These are phyloP conservation scores for Diloba caeruleocephala DNA, from an alignment of 2,888 invertebrate species.

Conservation along the genomic window DNA sequence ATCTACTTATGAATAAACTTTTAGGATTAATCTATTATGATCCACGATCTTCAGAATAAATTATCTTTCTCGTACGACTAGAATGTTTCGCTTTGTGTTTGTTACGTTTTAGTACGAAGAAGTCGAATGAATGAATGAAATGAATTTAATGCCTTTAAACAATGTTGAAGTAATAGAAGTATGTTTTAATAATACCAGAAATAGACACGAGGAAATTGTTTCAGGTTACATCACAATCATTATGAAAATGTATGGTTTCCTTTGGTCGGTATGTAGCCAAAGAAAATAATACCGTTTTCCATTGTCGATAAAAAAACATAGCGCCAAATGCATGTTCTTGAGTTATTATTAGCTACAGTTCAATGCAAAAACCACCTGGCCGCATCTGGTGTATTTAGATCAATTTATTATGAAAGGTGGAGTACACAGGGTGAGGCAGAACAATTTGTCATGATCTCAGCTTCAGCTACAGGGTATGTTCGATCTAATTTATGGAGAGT, in stretches of 20 bases:
- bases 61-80: too few species aligned
- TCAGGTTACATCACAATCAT: constrained; percentile 32
- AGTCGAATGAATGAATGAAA: constrained; percentile 1
- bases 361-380: too few species aligned
- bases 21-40: too few species aligned
- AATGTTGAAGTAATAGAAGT: constrained; percentile 19
- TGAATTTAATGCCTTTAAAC: not conserved
- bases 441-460: not conserved
- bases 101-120: not conserved
- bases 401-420: not conserved
- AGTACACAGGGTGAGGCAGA: not conserved
- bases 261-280: not conserved
- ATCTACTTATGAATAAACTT: not conserved
- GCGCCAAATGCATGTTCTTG: too few species aligned
- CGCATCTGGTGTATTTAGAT: not conserved
- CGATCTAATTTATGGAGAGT: not conserved
- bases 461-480: not conserved
- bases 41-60: too few species aligned
- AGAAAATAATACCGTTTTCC: too few species aligned
- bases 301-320: too few species aligned
- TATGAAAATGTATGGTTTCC: constrained; percentile 13
- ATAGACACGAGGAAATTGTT: constrained; percentile 2
- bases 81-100: too few species aligned
- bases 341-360: too few species aligned
- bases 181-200: constrained; percentile 39